A percentile compares a stretch with the other conserved stretches of the same genome.
These are phyloP conservation scores for Paramormyrops hopkinsi DNA, from an alignment of 2,797 vertebrate species.

Conservation along the genomic window DNA sequence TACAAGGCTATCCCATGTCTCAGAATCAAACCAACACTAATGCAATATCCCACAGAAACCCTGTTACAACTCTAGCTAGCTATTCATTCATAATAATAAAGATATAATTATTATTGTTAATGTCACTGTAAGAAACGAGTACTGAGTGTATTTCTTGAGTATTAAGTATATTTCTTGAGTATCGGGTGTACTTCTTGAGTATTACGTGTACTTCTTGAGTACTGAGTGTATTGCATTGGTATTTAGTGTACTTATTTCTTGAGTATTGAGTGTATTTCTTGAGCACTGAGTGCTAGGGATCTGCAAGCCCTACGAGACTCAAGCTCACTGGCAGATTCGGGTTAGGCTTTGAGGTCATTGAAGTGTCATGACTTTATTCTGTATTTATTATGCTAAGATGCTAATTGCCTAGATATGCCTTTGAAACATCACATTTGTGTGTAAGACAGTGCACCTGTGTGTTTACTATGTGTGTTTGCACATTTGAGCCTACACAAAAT, in stretches of 20 bases:
- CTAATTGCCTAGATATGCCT: neutral
- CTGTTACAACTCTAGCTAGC: neutral
- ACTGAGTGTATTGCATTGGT: neutral
- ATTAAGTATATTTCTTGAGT: neutral
- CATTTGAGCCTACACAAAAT: neutral
- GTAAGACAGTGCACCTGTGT: neutral
- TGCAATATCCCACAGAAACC: neutral
- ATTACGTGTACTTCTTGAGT: neutral
- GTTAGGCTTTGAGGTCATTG: neutral
- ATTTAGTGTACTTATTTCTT: neutral
- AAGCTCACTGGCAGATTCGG: neutral
- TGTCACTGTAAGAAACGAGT: neutral
- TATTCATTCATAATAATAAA: neutral
- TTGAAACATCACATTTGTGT: neutral
- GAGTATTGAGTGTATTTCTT: neutral
- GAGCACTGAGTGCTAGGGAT: neutral
- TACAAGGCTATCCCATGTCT: neutral
- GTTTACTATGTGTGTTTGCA: neutral
- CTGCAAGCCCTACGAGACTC: neutral
- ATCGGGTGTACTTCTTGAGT: neutral
- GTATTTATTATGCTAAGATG: neutral
- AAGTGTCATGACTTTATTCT: neutral
- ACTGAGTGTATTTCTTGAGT: neutral
- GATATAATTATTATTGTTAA: neutral
- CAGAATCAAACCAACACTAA: neutral